A percentile compares a stretch with the other conserved stretches of the same genome.
Evolutionary conservation across 2,113 vertebrate genomes (phyloP).

Genomic region (Pagrus major): DNA sequence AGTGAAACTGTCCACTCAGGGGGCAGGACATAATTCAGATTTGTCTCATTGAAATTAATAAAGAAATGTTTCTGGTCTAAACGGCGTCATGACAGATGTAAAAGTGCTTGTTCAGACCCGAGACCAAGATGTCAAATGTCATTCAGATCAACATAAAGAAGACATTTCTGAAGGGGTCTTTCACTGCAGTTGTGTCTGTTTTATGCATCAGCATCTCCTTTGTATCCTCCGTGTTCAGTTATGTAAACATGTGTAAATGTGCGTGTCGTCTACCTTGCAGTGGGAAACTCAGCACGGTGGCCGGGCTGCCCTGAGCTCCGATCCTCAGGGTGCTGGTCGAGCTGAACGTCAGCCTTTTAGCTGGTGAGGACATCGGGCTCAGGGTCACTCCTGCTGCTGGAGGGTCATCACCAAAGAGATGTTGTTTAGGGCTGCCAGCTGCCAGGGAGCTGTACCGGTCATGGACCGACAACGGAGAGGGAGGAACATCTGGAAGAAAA

Average conservation of each 20-base stretch:
- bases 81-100: too few species aligned
- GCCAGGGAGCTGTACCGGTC: slow-evolving; percentile 96
- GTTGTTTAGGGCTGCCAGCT: slow-evolving; percentile 94
- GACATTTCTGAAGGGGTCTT: too few species aligned
- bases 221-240: not conserved
- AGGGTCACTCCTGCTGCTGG: slow-evolving; percentile 75
- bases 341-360: slow-evolving; percentile 77
- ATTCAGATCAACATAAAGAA: too few species aligned
- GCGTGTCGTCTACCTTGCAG: slow-evolving; percentile 84
- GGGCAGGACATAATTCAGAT: too few species aligned
- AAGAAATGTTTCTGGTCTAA: too few species aligned
- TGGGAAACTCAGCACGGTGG: slow-evolving; percentile 87
- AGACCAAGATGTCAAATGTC: too few species aligned
- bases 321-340: slow-evolving; percentile 68
- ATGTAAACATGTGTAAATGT: not conserved
- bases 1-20: too few species aligned
- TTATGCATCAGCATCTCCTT: not conserved
- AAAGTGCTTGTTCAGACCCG: too few species aligned
- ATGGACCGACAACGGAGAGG: slow-evolving; percentile 89
- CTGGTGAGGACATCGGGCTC: slow-evolving; percentile 80
- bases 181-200: too few species aligned
- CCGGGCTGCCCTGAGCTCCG: slow-evolving; percentile 23
- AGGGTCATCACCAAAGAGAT: slow-evolving; percentile 93
- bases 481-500: slow-evolving; percentile 85
- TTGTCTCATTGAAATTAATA: too few species aligned